phyloP scores from a whole-genome alignment of 2,888 invertebrate genomes.

The Nephrotoma guestfalica region DNA sequence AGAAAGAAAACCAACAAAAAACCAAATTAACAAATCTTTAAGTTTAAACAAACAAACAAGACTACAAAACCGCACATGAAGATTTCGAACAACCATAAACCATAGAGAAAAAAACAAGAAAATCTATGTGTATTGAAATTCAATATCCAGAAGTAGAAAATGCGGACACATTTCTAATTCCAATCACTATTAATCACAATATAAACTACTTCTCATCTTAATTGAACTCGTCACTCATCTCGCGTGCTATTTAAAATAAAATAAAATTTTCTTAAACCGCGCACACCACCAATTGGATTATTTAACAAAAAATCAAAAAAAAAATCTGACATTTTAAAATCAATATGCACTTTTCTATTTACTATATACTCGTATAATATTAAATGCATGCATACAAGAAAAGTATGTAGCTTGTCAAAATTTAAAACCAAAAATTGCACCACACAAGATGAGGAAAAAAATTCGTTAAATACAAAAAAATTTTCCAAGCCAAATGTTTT shows the following conservation, averaged over 20 bases:
- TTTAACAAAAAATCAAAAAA: neutral
- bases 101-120: neutral
- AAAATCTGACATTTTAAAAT: neutral
- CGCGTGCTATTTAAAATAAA: neutral
- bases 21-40: neutral
- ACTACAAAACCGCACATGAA: neutral
- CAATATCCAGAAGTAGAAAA: neutral
- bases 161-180: neutral
- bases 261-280: neutral
- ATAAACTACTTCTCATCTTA: neutral
- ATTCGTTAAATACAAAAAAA: too few relatives aligned
- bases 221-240: neutral
- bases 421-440: neutral
- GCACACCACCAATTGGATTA: neutral
- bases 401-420: neutral
- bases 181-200: neutral
- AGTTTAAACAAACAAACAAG: neutral
- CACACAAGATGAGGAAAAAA: neutral
- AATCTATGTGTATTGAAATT: neutral
- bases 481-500: neutral
- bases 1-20: neutral
- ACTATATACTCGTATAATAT: neutral
- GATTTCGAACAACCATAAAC: neutral
- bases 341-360: neutral
- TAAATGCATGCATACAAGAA: neutral